Evolutionary conservation across 30 jellyfish, hydroid and myxozoan genomes (phyloP).

Genomic region (Sanderia malayensis): DNA sequence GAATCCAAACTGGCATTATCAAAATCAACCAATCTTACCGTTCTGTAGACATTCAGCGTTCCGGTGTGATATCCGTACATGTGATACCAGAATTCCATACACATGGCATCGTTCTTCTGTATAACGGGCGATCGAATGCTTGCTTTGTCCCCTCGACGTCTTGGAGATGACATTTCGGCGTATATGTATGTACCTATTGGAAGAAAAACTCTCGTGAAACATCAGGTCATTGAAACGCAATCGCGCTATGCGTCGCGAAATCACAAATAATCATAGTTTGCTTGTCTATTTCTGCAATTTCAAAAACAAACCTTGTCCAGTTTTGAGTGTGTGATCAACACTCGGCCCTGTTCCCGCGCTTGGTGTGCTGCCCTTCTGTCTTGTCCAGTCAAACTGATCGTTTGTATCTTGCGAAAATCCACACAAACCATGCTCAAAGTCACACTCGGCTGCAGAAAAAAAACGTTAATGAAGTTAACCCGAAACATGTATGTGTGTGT

Average conservation of each 20-base stretch:
- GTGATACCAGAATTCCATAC: conserved; percentile 93
- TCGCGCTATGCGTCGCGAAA: too few species aligned
- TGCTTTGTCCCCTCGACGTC: conserved; percentile 81
- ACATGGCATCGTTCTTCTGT: conserved; percentile 48
- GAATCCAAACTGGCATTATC: too few species aligned
- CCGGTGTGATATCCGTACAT: conserved; percentile 89
- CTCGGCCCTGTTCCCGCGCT: conserved; percentile 89
- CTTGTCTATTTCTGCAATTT: not conserved
- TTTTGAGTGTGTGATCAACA: conserved; percentile 78
- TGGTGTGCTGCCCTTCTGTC: conserved; percentile 90
- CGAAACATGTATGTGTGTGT: too few species aligned
- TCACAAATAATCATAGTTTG: too few species aligned
- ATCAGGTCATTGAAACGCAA: too few species aligned
- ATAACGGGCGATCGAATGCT: conserved; percentile 64
- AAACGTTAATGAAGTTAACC: too few species aligned
- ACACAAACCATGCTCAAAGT: conserved; percentile 92
- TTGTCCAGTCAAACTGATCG: conserved; percentile 86
- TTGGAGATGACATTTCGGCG: conserved; percentile 81
- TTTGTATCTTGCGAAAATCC: conserved; percentile 65
- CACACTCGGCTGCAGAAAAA: conserved; percentile 64
- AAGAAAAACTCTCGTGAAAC: too few species aligned
- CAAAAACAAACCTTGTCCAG: conserved; percentile 69
- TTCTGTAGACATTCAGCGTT: conserved; percentile 66
- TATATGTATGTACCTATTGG: conserved; percentile 70
- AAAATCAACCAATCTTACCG: too few species aligned